Percentiles rank a stretch among this genome's conserved stretches.
Evolutionary conservation across 2,797 vertebrate genomes (phyloP).

Genomic region (Cygnus olor): DNA sequence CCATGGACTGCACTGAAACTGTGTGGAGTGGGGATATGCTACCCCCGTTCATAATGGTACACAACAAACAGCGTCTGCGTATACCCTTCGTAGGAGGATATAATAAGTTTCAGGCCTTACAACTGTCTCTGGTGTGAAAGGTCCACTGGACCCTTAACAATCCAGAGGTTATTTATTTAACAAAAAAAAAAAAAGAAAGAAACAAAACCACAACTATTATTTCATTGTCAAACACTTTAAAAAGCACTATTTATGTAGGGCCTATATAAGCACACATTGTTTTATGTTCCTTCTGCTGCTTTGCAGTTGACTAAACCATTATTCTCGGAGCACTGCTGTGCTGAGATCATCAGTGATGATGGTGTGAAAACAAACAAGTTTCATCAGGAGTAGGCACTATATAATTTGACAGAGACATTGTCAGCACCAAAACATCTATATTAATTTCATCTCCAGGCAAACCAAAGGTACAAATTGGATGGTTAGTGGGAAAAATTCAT

Average conservation of each 20-base stretch:
- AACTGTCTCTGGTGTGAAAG: not conserved
- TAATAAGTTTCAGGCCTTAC: not conserved
- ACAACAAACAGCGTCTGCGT: not conserved
- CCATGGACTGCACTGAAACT: not conserved
- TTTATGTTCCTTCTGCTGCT: slow-evolving; percentile 71
- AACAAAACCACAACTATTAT: slow-evolving; percentile 67
- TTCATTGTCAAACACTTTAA: slow-evolving; percentile 69
- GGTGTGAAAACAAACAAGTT: slow-evolving; percentile 75
- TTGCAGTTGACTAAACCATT: slow-evolving; percentile 75
- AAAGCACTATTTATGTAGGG: slow-evolving; percentile 75
- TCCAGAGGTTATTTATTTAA: slow-evolving; percentile 35
- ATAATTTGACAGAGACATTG: slow-evolving; percentile 74
- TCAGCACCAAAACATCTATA: slow-evolving; percentile 62
- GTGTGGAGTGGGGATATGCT: not conserved
- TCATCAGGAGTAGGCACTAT: slow-evolving; percentile 69
- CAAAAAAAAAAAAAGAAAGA: not conserved
- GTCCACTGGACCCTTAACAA: not conserved
- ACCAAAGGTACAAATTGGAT: slow-evolving; percentile 42
- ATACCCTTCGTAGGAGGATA: not conserved
- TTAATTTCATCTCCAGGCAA: slow-evolving; percentile 68
- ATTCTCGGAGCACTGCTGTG: slow-evolving; percentile 59
- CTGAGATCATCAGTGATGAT: slow-evolving; percentile 71
- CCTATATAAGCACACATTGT: slow-evolving; percentile 73
- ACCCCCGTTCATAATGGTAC: not conserved
- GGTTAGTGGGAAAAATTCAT: not conserved